phyloP scores from a whole-genome alignment of 2,797 vertebrate species.

The Enteromius argenteus region DNA sequence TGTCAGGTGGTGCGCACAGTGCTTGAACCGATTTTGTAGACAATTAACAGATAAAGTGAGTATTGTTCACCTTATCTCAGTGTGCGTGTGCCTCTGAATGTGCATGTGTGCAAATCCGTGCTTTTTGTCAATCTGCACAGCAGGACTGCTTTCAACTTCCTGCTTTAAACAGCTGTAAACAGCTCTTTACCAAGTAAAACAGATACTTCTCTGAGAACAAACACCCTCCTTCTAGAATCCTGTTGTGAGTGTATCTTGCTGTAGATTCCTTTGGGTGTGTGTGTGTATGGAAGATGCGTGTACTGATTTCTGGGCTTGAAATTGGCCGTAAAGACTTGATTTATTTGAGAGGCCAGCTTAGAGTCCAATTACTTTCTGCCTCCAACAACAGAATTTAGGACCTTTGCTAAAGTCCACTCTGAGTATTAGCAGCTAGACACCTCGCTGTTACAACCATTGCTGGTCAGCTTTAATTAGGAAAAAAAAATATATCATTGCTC shows the following conservation, averaged over 20 bases:
- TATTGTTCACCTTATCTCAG: neutral
- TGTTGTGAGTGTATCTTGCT: conserved; percentile 41
- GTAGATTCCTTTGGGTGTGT: conserved; percentile 45
- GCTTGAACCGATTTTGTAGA: conserved; percentile 7
- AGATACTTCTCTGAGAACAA: conserved; percentile 30
- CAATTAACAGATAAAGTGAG: neutral
- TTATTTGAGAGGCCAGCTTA: conserved; percentile 43
- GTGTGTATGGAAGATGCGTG: neutral
- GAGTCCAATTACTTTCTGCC: conserved; percentile 37
- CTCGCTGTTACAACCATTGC: neutral
- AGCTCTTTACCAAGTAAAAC: conserved; percentile 44
- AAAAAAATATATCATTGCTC: neutral
- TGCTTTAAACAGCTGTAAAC: conserved; percentile 44
- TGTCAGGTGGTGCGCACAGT: neutral
- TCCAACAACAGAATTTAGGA: conserved; percentile 17
- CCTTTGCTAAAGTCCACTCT: conserved; percentile 18
- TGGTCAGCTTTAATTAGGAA: neutral
- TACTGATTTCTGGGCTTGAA: conserved; percentile 27
- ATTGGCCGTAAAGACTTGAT: conserved; percentile 22
- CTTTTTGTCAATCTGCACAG: conserved; percentile 31
- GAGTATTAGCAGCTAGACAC: neutral
- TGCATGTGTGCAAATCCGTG: conserved; percentile 9
- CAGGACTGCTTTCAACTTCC: conserved; percentile 44
- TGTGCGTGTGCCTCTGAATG: neutral
- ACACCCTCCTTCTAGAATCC: conserved; percentile 43